Evolutionary conservation across 1,140 invertebrate genomes (phyloP).

Genomic region (Kradibia gibbosae): DNA sequence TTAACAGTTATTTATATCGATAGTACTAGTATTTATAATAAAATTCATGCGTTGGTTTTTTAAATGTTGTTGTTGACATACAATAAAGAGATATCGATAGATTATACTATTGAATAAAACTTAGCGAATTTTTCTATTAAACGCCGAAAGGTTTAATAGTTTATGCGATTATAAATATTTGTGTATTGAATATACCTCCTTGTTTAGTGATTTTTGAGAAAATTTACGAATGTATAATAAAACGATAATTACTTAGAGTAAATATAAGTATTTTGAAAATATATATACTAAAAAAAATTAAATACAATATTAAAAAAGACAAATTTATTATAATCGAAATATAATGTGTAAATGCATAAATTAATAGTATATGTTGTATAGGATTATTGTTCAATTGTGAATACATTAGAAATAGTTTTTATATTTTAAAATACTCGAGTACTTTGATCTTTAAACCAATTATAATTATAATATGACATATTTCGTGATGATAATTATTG

Average conservation of each 20-base stretch:
- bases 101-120: background rate
- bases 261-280: background rate
- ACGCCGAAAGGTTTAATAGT: background rate
- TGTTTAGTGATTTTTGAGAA: background rate
- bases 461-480: background rate
- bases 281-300: background rate
- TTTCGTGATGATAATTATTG: background rate
- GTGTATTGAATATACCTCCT: background rate
- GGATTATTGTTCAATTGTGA: background rate
- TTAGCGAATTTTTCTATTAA: background rate
- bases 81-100: background rate
- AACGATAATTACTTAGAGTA: background rate
- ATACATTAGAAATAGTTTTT: constrained; percentile 2
- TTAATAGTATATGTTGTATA: background rate
- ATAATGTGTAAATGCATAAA: background rate
- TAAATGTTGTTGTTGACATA: background rate
- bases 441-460: background rate
- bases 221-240: background rate
- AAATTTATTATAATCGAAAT: background rate
- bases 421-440: background rate
- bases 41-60: background rate
- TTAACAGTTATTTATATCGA: constrained; percentile 17
- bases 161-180: background rate
- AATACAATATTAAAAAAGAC: background rate
- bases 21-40: constrained; percentile 20